Base-by-base conservation (phyloP, 2,113 vertebrate species). In the Mustela nigripes region DNA sequence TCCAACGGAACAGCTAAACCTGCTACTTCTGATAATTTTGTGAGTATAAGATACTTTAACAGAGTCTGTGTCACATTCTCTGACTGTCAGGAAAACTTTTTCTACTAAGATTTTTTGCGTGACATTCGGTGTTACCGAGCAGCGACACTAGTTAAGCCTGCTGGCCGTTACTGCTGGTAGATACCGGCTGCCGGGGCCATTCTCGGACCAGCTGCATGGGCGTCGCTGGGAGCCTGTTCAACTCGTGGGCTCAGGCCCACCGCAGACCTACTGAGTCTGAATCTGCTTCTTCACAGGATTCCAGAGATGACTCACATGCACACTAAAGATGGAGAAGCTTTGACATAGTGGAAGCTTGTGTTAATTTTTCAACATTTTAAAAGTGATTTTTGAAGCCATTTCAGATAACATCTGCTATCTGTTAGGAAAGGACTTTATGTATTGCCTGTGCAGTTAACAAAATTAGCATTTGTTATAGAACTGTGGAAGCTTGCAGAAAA, bases 1-100 rank as follows among this genome's bases (percentile, higher is more conserved):
- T 98, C 98, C 8, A 99, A 99, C 62, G 99, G 99, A 83, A 97
- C 98, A 65, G 98, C 95, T 24, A 99, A 98, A 96, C 97, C 98
- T 73, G 96, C 98, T 91, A 79, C 98, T 91, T 95, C 97, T 58
- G 97, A 98, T 67, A 99, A 98, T 94, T 97, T 98, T 83, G 99
- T 99, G 79, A 99, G 99, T 99, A 97, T 84, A n/a, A 1, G 63
- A 24, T 16, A 16, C 18, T 48, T 48, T 78, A 4, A 78, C 28
- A 48, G 74, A 18, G 26, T 31, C 15, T 78, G 1, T 42, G 19
- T 81, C 36, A 10, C 16, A 11, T 31, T 71, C 11, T 22, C 56
- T 2, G 21, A 74, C 69, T 12, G 2, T 80, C 7, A 65, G 33
- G 36, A 50, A 21, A 79, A 73, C 74, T 21, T 50, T 31, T 87